Conservation (phyloP, 2,888 invertebrate genomes). For the Chymomyza caudatula region DNA sequence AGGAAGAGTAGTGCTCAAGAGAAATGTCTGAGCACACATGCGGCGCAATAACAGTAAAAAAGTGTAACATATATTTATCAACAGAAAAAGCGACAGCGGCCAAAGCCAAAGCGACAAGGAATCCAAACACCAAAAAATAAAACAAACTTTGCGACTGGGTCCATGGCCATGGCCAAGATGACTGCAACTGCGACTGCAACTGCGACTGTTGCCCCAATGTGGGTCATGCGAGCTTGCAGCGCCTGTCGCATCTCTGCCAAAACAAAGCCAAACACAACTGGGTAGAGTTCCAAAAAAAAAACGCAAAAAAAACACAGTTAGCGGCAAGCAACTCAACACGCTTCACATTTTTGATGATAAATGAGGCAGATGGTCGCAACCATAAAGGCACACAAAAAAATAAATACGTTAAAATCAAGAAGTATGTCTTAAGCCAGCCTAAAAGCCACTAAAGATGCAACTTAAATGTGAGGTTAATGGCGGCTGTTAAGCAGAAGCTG, state of each 20-base stretch:
- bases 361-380: conserved; percentile 62
- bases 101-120: conserved; percentile 7
- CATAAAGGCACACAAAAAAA: conserved; percentile 59
- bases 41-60: conserved; percentile 70
- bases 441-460: conserved; percentile 14
- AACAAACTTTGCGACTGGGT: conserved; percentile 5
- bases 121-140: conserved; percentile 10
- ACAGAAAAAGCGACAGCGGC: conserved; percentile 61
- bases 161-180: conserved; percentile 30
- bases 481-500: conserved; percentile 31
- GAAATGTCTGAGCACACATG: conserved; percentile 64
- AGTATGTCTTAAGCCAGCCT: not conserved
- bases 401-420: conserved; percentile 1
- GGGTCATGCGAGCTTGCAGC: conserved; percentile 43
- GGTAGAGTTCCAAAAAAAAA: conserved; percentile 12
- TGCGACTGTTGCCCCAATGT: conserved; percentile 24
- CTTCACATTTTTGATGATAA: conserved; percentile 68
- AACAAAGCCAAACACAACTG: conserved; percentile 40
- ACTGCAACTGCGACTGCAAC: conserved; percentile 23
- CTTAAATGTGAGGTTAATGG: conserved; percentile 37
- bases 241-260: conserved; percentile 48
- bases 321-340: conserved; percentile 56
- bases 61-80: conserved; percentile 70
- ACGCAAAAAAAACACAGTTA: conserved; percentile 11
- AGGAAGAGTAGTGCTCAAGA: conserved; percentile 57